Base-by-base conservation (phyloP, 37 sponge, comb jelly and placozoan species). In the Dysidea cf. avara region DNA sequence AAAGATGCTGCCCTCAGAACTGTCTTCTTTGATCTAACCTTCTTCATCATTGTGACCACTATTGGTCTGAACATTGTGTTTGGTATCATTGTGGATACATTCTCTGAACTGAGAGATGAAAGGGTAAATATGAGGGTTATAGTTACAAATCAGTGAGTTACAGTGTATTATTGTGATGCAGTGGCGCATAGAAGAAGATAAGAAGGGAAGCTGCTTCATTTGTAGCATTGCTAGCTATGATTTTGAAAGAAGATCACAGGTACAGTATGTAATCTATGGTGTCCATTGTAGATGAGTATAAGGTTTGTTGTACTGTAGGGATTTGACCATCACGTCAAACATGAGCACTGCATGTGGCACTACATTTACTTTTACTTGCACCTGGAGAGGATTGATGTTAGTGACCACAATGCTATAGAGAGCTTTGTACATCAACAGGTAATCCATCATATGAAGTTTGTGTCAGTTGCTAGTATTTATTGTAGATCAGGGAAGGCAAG, bases 51-150 rank as follows among this genome's bases (percentile, higher is more conserved):
- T 64, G 68, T 94, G 37, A 94, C 89, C 16, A 88, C 83, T 28
- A 78, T 94, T 74, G 94, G 88, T 39, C 80, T 94, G 78, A 85
- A 85, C 67, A 81, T 94, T 32, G 86, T 94, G 40, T 94, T 89
- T 85, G 94, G 94, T 81, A 89, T 94, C 57, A 94, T 94, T 56
- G 87, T 94, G 28, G 94, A 94, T 40, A 86, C 94, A 0, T 94
- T 94, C 83, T 89, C 90, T 48, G 90, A 89, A 51, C 79, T 94
- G 37, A 73, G 89, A 66, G 83, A 83, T 63, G 89, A 88, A 38
- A 88, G 81, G 74, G 86, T 85, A 43, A 62, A n/a, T n/a, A n/a
- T n/a, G n/a, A n/a, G n/a, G n/a, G 5, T 43, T 43, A 43, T 12
- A 43, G 9, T 9, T 12, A 43, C 46, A 43, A 43, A 5, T 5